These are phyloP conservation scores for Drosophila miranda DNA, from an alignment of 1,140 invertebrate species.

Conservation along the genomic window DNA sequence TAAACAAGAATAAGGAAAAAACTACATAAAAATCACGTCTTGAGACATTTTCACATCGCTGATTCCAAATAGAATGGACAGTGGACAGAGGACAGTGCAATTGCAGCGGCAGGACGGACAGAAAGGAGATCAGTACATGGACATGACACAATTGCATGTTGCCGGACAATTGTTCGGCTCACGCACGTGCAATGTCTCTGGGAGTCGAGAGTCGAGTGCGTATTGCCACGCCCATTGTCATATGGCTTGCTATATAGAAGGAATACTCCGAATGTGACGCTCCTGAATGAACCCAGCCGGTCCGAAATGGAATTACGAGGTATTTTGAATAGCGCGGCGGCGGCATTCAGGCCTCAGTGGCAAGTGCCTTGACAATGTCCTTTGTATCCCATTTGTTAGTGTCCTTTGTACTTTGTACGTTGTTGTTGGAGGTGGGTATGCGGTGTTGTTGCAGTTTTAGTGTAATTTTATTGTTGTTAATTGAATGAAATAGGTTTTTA, in stretches of 20 bases:
- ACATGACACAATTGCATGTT: slow-evolving; percentile 73
- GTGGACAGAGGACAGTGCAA: slow-evolving; percentile 31
- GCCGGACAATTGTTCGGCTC: slow-evolving; percentile 59
- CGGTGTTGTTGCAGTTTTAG: slow-evolving; percentile 74
- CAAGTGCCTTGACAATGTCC: slow-evolving; percentile 56
- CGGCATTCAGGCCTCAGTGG: slow-evolving; percentile 24
- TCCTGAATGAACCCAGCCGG: slow-evolving; percentile 50
- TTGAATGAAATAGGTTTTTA: slow-evolving; percentile 70
- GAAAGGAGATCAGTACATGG: slow-evolving; percentile 54
- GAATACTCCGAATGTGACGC: slow-evolving; percentile 29
- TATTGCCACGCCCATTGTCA: slow-evolving; percentile 54
- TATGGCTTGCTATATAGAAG: slow-evolving; percentile 11
- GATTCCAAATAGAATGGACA: slow-evolving; percentile 41
- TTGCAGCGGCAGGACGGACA: slow-evolving; percentile 12
- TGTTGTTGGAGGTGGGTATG: slow-evolving; percentile 54
- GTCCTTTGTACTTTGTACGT: slow-evolving; percentile 31
- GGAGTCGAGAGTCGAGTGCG: slow-evolving; percentile 49
- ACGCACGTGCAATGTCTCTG: slow-evolving; percentile 65
- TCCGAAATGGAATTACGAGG: slow-evolving; percentile 50
- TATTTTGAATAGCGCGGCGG: slow-evolving; percentile 66
- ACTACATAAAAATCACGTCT: slow-evolving; percentile 56
- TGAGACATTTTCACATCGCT: slow-evolving; percentile 70
- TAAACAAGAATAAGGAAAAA: slow-evolving; percentile 27
- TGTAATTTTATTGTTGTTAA: slow-evolving; percentile 76
- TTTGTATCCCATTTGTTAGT: slow-evolving; percentile 27